Evolutionary conservation across 2,888 invertebrate genomes (phyloP), one percentile per base, ranked within the genome.

Genomic region (Parthenolecanium corni): DNA sequence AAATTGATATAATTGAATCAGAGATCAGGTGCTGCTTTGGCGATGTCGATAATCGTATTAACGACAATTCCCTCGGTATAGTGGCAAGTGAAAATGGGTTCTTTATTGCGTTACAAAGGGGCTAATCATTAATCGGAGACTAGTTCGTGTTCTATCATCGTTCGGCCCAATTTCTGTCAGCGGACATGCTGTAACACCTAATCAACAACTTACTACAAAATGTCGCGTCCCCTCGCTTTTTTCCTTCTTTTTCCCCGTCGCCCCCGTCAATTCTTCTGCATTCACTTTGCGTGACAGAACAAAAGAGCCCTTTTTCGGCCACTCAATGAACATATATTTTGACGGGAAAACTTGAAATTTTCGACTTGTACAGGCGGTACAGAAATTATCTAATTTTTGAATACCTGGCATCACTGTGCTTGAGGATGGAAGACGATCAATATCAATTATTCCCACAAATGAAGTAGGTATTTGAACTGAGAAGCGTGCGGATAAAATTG

Each of bases 1-100:
- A 49, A 58, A 58, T 58, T 58, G 25, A 46, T 58, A 24, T 58
- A 58, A 58, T 49, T 25, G 58, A 47, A 58, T 58, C 58, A 58
- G 49, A 58, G 58, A 63, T 63, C 63, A 63, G 63, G 63, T 63
- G 63, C 25, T 63, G 44, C 53, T 53, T 63, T 52, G 53, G 21
- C 53, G 53, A 63, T 46, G 53, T 63, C 44, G 31, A 46, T 63
- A 63, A 63, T 63, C 38, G 58, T 38, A 49, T 58, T 58, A 58
- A 49, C 58, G 31, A 36, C 53, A 36, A 31, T 12, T 58, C 58
- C 58, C 51, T 49, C 49, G 38, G n/a, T n/a, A 58, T 38, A 36
- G 47, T 31, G 58, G 49, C n/a, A 31, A 58, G 47, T 47, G 49
- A 58, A 31, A 58, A 58, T 47, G 58, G 58, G 58, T 58, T 58